These are phyloP conservation scores for Natator depressus DNA, from an alignment of 2,113 vertebrate genomes.

Conservation along the genomic window DNA sequence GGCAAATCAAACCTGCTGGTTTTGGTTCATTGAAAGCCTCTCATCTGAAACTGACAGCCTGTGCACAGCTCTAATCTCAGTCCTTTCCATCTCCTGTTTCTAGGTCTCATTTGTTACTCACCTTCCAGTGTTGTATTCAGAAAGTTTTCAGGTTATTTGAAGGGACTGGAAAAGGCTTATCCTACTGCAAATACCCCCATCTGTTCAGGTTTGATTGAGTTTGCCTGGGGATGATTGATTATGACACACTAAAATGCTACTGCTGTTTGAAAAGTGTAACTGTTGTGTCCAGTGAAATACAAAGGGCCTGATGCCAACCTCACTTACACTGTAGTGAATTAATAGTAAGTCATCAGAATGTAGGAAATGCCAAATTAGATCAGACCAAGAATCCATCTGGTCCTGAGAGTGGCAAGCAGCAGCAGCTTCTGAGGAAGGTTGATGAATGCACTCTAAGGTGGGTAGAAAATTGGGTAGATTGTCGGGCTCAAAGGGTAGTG, in stretches of 20 bases:
- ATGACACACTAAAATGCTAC: background rate
- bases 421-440: background rate
- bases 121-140: background rate
- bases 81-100: background rate
- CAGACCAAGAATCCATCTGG: background rate
- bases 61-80: fast-evolving
- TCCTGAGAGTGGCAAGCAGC: background rate
- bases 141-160: background rate
- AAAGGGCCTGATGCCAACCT: background rate
- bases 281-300: fast-evolving
- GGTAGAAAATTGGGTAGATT: no score
- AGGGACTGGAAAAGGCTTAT: background rate
- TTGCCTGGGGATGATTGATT: background rate
- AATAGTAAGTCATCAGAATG: background rate
- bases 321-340: slow-evolving; percentile 25
- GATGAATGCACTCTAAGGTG: no score
- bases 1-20: background rate
- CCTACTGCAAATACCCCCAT: background rate
- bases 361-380: background rate
- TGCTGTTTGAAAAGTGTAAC: background rate
- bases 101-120: slow-evolving; percentile 30
- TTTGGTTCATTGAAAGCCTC: slow-evolving; percentile 3
- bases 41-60: background rate
- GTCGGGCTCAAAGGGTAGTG: no score
- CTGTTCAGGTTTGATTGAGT: background rate